Evolutionary conservation across 2,888 invertebrate genomes (phyloP).

Genomic region (Rhorus exstirpatorius): DNA sequence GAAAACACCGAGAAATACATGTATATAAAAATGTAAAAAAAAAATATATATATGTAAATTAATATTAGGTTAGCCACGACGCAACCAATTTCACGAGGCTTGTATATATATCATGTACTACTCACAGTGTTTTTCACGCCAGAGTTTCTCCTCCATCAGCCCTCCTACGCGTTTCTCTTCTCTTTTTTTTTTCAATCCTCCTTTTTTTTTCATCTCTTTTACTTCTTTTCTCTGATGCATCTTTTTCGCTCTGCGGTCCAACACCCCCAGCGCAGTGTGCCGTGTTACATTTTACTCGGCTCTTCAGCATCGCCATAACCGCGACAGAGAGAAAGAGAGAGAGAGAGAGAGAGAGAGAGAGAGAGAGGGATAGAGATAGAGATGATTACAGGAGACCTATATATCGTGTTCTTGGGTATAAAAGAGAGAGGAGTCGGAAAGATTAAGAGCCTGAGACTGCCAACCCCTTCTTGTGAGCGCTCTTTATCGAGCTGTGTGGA

Average conservation of each 20-base stretch:
- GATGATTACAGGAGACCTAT: slow-evolving; percentile 17
- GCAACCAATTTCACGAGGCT: slow-evolving; percentile 50
- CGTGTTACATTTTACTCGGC: slow-evolving; percentile 18
- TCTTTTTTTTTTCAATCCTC: slow-evolving; percentile 17
- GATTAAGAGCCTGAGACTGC: slow-evolving; percentile 64
- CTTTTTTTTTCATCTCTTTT: slow-evolving; percentile 21
- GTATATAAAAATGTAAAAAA: too few species aligned
- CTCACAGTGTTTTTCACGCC: slow-evolving; percentile 42
- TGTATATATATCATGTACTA: slow-evolving; percentile 23
- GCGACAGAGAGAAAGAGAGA: not conserved
- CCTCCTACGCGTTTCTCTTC: slow-evolving; percentile 16
- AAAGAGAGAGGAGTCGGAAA: slow-evolving; percentile 51
- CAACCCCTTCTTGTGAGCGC: slow-evolving; percentile 27
- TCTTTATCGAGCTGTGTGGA: slow-evolving; percentile 42
- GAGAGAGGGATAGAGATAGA: not conserved
- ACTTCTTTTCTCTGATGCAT: slow-evolving; percentile 4
- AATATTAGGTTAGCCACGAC: slow-evolving; percentile 59
- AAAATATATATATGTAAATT: slow-evolving; percentile 27
- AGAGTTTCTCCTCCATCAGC: slow-evolving; percentile 12
- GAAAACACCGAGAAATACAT: not conserved
- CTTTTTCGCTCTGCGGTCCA: slow-evolving; percentile 37
- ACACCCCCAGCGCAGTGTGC: slow-evolving; percentile 46
- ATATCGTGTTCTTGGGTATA: not conserved
- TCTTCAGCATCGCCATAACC: slow-evolving; percentile 16
- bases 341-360: not conserved